Evolutionary conservation across 2,888 invertebrate genomes (phyloP).

Genomic region (Erebia palarica): DNA sequence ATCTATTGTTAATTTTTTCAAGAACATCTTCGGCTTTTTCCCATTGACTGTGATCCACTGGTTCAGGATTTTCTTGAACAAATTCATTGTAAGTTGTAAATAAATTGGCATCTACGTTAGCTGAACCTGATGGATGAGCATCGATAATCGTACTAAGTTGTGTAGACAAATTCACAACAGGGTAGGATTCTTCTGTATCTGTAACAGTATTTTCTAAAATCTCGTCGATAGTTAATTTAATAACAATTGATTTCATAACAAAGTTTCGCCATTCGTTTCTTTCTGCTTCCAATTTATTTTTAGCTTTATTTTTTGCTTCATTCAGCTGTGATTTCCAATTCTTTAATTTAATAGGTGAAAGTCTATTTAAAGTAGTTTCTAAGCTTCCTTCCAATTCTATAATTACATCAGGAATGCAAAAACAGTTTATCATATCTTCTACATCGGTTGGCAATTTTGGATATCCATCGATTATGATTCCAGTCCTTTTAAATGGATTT

Average conservation of each 20-base stretch:
- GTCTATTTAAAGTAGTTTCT: slow-evolving; percentile 58
- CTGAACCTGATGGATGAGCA: slow-evolving; percentile 63
- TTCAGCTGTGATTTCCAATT: slow-evolving; percentile 67
- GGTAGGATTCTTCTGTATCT: slow-evolving; percentile 38
- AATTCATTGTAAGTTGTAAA: slow-evolving; percentile 64
- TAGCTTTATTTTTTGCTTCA: slow-evolving; percentile 59
- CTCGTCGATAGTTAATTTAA: slow-evolving; percentile 60
- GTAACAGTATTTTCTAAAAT: slow-evolving; percentile 51
- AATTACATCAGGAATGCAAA: slow-evolving; percentile 82
- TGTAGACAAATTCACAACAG: slow-evolving; percentile 41
- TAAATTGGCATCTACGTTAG: slow-evolving; percentile 62
- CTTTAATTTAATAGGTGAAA: slow-evolving; percentile 58
- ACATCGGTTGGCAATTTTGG: slow-evolving; percentile 81
- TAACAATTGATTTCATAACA: slow-evolving; percentile 58
- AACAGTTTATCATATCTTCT: slow-evolving; percentile 73
- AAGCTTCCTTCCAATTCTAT: slow-evolving; percentile 71
- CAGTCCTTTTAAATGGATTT: slow-evolving; percentile 70
- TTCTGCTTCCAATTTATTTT: slow-evolving; percentile 49
- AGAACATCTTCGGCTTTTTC: slow-evolving; percentile 74
- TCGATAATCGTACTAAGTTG: slow-evolving; percentile 72
- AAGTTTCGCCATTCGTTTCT: slow-evolving; percentile 57
- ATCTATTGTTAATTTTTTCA: slow-evolving; percentile 67
- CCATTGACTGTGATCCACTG: slow-evolving; percentile 69
- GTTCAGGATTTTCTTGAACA: slow-evolving; percentile 72
- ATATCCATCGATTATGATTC: slow-evolving; percentile 84